Percentiles rank a stretch among this genome's conserved stretches.
Conservation (phyloP, 2,113 vertebrate genomes). For the Laterallus jamaicensis region DNA sequence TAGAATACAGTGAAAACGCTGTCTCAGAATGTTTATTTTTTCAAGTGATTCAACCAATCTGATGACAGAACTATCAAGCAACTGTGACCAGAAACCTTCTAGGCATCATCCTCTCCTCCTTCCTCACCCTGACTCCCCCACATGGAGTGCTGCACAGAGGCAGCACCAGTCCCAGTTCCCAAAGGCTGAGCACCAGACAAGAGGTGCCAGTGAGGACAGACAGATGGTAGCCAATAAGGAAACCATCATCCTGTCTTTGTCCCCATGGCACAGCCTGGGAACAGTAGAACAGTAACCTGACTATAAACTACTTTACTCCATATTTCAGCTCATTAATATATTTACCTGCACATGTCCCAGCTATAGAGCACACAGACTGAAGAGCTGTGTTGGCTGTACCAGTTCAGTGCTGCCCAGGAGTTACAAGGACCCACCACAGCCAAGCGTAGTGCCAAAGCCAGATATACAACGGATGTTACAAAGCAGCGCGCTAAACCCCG, state of each 20-base stretch:
- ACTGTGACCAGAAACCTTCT: background rate
- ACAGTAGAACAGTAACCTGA: background rate
- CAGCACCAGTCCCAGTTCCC: background rate
- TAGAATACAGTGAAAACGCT: background rate
- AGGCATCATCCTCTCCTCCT: background rate
- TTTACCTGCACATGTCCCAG: background rate
- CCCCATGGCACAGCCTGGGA: background rate
- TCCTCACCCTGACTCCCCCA: fast-evolving
- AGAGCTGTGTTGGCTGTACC: no score
- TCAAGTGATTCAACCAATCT: background rate
- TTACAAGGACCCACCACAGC: background rate
- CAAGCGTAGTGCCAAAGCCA: background rate
- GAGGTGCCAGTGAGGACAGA: background rate
- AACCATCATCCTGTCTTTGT: background rate
- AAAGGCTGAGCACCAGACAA: background rate
- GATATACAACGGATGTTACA: background rate
- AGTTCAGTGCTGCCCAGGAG: fast-evolving
- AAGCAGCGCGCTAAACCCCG: background rate
- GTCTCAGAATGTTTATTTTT: background rate
- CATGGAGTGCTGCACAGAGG: fast-evolving
- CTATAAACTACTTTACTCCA: background rate
- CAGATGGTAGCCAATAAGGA: slow-evolving; percentile 57
- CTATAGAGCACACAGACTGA: fast-evolving
- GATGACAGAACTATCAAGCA: background rate
- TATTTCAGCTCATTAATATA: background rate